A percentile compares a stretch with the other conserved stretches of the same genome.
Conservation (phyloP, 1,140 invertebrate species). For the Drosophila kurseongensis region DNA sequence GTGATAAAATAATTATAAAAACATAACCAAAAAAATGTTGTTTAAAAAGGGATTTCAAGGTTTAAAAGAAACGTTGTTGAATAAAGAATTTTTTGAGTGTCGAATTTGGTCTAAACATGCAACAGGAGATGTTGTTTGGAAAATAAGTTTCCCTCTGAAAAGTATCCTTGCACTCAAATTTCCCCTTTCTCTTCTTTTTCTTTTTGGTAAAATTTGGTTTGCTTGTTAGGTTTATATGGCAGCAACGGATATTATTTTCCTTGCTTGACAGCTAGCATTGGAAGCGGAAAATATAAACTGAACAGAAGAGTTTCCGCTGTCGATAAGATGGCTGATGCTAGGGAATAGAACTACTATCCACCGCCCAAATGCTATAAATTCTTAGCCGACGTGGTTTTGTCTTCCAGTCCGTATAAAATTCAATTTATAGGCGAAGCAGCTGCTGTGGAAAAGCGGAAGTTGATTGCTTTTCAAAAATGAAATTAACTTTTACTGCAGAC, state of each 20-base stretch:
- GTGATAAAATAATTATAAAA: too few relatives aligned
- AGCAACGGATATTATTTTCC: slow-evolving; percentile 57
- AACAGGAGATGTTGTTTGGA: slow-evolving; percentile 26
- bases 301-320: slow-evolving; percentile 21
- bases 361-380: slow-evolving; percentile 3
- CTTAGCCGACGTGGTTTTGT: slow-evolving; percentile 23
- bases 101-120: neutral
- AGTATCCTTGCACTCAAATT: slow-evolving; percentile 29
- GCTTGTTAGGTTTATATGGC: slow-evolving; percentile 27
- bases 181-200: slow-evolving; percentile 10
- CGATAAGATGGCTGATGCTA: slow-evolving; percentile 21
- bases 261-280: slow-evolving; percentile 32
- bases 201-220: slow-evolving; percentile 38
- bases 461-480: slow-evolving; percentile 32
- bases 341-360: neutral
- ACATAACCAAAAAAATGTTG: neutral
- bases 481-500: slow-evolving; percentile 20
- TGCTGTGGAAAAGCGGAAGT: slow-evolving; percentile 15
- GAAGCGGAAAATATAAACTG: slow-evolving; percentile 9
- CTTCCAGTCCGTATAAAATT: slow-evolving; percentile 5
- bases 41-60: too few relatives aligned
- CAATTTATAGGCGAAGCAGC: slow-evolving; percentile 20
- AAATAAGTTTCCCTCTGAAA: slow-evolving; percentile 10
- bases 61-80: neutral
- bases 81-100: neutral